Percentiles rank a stretch among this genome's conserved stretches.
phyloP scores from a whole-genome alignment of 2,113 vertebrate genomes.

The Gobio gobio region DNA sequence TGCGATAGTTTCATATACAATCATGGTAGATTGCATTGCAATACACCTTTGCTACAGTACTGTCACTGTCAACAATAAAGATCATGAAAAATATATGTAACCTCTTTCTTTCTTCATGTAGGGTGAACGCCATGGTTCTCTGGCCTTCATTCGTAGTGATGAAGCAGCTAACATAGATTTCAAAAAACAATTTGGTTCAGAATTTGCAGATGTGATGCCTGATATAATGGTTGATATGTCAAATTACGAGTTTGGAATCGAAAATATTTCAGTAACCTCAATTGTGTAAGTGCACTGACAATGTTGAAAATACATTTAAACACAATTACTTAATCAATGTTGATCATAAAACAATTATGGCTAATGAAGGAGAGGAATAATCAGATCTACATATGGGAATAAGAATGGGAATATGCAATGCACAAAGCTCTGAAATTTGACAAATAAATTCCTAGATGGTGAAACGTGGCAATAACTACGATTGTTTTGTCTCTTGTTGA shows the following conservation, averaged over 20 bases:
- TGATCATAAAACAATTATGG: background rate
- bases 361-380: background rate
- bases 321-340: background rate
- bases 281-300: slow-evolving; percentile 59
- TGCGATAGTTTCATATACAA: background rate
- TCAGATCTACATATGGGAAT: background rate
- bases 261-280: slow-evolving; percentile 3
- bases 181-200: slow-evolving; percentile 81
- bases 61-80: background rate
- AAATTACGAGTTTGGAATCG: slow-evolving; percentile 31
- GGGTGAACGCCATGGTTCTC: slow-evolving; percentile 91
- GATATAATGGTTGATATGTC: slow-evolving; percentile 70
- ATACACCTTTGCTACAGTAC: too few relatives aligned
- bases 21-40: background rate
- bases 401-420: background rate
- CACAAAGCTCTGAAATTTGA: background rate
- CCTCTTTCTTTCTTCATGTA: slow-evolving; percentile 58
- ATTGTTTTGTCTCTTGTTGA: background rate
- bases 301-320: background rate
- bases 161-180: slow-evolving; percentile 86
- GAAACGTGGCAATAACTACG: background rate
- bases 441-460: background rate
- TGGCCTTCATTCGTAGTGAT: slow-evolving; percentile 90
- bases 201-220: slow-evolving; percentile 83
- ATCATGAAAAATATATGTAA: background rate